Percentiles rank a stretch among this genome's conserved stretches.
phyloP scores from a whole-genome alignment of 2,113 vertebrate species.

The Crotalus viridis region DNA sequence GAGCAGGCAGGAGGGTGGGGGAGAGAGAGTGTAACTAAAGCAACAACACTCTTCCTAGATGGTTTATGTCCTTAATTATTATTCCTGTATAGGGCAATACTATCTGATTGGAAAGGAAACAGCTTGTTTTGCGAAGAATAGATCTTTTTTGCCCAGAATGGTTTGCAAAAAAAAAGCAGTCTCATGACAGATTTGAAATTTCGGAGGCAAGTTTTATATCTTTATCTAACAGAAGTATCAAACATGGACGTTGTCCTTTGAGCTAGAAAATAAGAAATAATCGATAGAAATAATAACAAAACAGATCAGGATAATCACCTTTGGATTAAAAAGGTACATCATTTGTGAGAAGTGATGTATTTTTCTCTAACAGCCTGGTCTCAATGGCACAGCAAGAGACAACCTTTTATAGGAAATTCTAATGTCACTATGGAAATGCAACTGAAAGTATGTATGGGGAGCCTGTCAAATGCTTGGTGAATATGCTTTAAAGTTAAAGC shows the following conservation, averaged over 20 bases:
- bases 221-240: conserved; percentile 61
- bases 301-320: conserved; percentile 51
- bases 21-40: conserved; percentile 17
- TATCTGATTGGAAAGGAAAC: conserved; percentile 45
- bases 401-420: conserved; percentile 46
- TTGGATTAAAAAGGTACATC: conserved; percentile 49
- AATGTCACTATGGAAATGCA: conserved; percentile 53
- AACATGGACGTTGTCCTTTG: conserved; percentile 42
- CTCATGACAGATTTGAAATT: conserved; percentile 56
- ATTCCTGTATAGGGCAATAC: conserved; percentile 13
- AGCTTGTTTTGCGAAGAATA: conserved; percentile 42
- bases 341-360: conserved; percentile 49
- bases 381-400: conserved; percentile 46
- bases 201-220: conserved; percentile 53
- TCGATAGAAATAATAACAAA: conserved; percentile 49
- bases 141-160: conserved; percentile 47
- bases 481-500: conserved; percentile 27
- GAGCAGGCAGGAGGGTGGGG: background rate
- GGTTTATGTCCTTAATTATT: background rate
- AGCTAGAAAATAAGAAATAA: conserved; percentile 42
- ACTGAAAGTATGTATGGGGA: conserved; percentile 18
- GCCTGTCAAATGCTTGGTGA: conserved; percentile 30
- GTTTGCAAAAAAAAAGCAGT: conserved; percentile 46
- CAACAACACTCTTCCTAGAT: conserved; percentile 10
- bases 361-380: conserved; percentile 41